A percentile compares a stretch with the other conserved stretches of the same genome.
phyloP scores from a whole-genome alignment of 2,888 invertebrate species.

The Plusia festucae region DNA sequence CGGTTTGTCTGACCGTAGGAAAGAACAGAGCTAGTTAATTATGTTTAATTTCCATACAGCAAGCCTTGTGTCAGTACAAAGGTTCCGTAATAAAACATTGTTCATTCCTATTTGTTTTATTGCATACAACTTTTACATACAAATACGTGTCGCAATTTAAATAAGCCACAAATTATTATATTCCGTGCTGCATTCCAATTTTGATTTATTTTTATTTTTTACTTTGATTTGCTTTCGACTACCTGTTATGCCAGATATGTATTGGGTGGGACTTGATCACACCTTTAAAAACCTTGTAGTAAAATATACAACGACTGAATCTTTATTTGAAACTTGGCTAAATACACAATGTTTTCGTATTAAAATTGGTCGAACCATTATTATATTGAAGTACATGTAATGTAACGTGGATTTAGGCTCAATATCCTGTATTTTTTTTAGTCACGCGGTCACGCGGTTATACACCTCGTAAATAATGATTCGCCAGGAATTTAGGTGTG shows the following conservation, averaged over 20 bases:
- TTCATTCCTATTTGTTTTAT: conserved; percentile 44
- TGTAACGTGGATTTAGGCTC: background rate
- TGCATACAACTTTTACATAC: conserved; percentile 40
- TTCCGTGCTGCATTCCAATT: conserved; percentile 5
- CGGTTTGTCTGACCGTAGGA: conserved; percentile 35
- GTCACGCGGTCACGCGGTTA: conserved; percentile 32
- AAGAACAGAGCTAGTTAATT: conserved; percentile 51
- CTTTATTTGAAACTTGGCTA: no score
- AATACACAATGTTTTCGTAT: no score
- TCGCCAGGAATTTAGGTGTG: conserved; percentile 41
- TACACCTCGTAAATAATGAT: conserved; percentile 35
- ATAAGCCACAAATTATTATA: conserved; percentile 18
- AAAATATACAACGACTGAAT: no score
- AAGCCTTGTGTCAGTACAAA: conserved; percentile 34
- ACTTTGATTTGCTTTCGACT: background rate
- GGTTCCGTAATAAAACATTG: conserved; percentile 40
- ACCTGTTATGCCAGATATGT: background rate
- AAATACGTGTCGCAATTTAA: conserved; percentile 31
- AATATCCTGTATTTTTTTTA: conserved; percentile 9
- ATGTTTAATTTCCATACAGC: conserved; percentile 56
- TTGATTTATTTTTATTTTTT: background rate
- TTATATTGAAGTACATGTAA: no score
- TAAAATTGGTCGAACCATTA: no score
- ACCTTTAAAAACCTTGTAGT: no score
- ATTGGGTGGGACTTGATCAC: no score